Percentiles rank a stretch among this genome's conserved stretches.
phyloP scores from a whole-genome alignment of 1,140 invertebrate genomes.

The Colletes latitarsis region DNA sequence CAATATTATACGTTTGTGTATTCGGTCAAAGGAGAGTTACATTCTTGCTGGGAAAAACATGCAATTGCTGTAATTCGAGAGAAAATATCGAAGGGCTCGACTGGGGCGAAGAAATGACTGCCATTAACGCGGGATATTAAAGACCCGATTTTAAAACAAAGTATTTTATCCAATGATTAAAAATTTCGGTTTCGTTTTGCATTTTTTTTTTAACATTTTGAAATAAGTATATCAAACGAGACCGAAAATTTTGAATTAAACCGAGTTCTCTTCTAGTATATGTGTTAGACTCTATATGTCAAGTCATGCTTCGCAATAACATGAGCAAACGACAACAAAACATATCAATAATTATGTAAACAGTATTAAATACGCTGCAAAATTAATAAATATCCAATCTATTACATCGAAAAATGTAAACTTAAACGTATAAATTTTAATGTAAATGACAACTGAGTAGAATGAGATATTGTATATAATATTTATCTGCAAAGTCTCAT shows the following conservation, averaged over 20 bases:
- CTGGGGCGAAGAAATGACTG: constrained; percentile 93
- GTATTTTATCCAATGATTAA: too few relatives aligned
- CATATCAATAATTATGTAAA: neutral
- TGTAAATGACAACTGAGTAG: neutral
- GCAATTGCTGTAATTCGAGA: constrained; percentile 83
- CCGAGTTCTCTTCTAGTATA: too few relatives aligned
- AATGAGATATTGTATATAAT: constrained; percentile 13
- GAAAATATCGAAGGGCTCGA: constrained; percentile 84
- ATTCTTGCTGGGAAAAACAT: constrained; percentile 88
- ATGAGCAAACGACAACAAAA: neutral
- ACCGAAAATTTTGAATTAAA: too few relatives aligned
- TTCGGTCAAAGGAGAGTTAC: constrained; percentile 88
- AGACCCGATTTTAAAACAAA: constrained; percentile 24
- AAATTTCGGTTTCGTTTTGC: neutral
- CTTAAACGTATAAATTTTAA: neutral
- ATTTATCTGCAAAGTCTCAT: neutral
- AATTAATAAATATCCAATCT: neutral
- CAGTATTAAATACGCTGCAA: neutral
- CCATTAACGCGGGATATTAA: constrained; percentile 89
- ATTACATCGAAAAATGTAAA: neutral
- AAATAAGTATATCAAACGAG: neutral
- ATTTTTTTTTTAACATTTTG: neutral
- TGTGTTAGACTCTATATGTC: neutral
- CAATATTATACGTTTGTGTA: constrained; percentile 89
- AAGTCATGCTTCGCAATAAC: neutral